A percentile compares a stretch with the other conserved stretches of the same genome.
Conservation (phyloP, 2,113 vertebrate species). For the Sporophila hypoxantha region DNA sequence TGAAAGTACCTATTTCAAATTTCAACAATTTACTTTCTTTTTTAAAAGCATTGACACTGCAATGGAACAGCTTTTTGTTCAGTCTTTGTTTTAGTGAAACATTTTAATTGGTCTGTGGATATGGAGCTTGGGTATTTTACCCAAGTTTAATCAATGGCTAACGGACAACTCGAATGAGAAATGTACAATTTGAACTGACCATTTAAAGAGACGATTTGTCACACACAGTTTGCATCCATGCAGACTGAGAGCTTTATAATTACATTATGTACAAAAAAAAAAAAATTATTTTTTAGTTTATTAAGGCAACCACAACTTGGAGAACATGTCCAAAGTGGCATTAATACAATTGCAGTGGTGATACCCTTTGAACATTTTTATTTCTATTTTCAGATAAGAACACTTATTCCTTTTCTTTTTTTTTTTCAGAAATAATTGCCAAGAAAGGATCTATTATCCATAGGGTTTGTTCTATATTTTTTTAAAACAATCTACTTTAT, state of each 20-base stretch:
- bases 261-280: constrained; percentile 91
- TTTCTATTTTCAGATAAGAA: constrained; percentile 75
- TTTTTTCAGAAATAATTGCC: constrained; percentile 64
- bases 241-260: constrained; percentile 83
- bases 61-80: constrained; percentile 52
- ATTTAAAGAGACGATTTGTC: constrained; percentile 78
- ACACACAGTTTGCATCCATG: constrained; percentile 86
- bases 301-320: constrained; percentile 90
- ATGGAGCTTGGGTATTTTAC: constrained; percentile 54
- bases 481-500: constrained; percentile 43
- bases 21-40: constrained; percentile 45
- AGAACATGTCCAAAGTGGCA: constrained; percentile 80
- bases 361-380: constrained; percentile 69
- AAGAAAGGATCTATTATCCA: constrained; percentile 56
- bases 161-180: constrained; percentile 69
- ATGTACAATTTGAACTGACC: constrained; percentile 74
- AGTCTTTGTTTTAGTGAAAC: constrained; percentile 48
- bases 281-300: constrained; percentile 62
- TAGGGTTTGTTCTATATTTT: constrained; percentile 17
- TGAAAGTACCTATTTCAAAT: constrained; percentile 47
- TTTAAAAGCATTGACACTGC: constrained; percentile 51
- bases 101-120: constrained; percentile 52
- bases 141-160: constrained; percentile 63
- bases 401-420: constrained; percentile 70
- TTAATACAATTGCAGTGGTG: constrained; percentile 73